phyloP scores from a whole-genome alignment of 2,888 invertebrate genomes.

The Lymantria monacha region DNA sequence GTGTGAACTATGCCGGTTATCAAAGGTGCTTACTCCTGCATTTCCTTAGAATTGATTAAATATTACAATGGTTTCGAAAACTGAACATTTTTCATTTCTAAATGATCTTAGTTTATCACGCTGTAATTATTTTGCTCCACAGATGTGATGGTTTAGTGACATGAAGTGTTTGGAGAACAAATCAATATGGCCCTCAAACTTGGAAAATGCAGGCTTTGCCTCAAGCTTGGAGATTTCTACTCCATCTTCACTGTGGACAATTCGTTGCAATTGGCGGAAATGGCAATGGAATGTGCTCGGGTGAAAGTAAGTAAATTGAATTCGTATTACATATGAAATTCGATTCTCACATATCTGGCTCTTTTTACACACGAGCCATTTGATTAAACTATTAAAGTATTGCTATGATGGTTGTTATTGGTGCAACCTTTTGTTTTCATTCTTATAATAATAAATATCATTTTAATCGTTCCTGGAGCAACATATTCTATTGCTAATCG shows the following conservation, averaged over 20 bases:
- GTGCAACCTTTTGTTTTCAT: too few species aligned
- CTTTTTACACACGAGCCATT: slow-evolving; percentile 15
- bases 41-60: too few species aligned
- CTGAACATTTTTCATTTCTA: neutral
- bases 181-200: slow-evolving; percentile 81
- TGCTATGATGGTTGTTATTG: too few species aligned
- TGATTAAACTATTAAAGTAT: too few species aligned
- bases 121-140: slow-evolving; percentile 12
- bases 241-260: slow-evolving; percentile 79
- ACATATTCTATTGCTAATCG: too few species aligned
- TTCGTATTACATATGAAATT: slow-evolving; percentile 1
- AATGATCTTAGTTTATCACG: neutral
- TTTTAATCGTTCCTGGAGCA: too few species aligned
- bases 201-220: slow-evolving; percentile 80
- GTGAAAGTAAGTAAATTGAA: slow-evolving; percentile 61
- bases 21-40: slow-evolving; percentile 5
- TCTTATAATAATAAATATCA: too few species aligned
- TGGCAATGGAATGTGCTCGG: slow-evolving; percentile 78
- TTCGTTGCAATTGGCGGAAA: slow-evolving; percentile 71
- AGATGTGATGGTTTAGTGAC: slow-evolving; percentile 56
- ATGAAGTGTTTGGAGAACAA: slow-evolving; percentile 63
- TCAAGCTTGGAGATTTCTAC: slow-evolving; percentile 79
- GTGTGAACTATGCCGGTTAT: neutral
- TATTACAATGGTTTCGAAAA: neutral
- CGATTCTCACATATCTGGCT: slow-evolving; percentile 6